Conservation (phyloP, 2,113 vertebrate genomes). For the Noctilio leporinus region DNA sequence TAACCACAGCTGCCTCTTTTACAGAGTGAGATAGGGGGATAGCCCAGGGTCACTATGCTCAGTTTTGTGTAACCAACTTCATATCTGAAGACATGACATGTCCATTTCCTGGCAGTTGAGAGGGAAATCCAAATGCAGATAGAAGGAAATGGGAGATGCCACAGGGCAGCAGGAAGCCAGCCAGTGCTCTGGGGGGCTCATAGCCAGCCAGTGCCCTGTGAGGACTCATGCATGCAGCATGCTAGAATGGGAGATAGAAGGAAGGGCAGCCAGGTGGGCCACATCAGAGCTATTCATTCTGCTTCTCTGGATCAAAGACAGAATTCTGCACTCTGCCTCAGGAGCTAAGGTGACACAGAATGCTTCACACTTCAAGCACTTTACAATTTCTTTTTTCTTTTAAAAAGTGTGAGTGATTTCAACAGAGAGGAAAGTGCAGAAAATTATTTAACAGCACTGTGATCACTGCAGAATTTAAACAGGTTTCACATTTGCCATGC, state of each 20-base stretch:
- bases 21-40: accelerated
- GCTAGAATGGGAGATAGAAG: neutral
- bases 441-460: neutral
- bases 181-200: neutral
- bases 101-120: neutral
- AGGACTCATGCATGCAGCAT: neutral
- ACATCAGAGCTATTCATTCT: neutral
- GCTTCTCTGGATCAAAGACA: neutral
- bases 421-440: neutral
- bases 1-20: neutral
- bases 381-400: neutral
- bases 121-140: neutral
- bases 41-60: neutral
- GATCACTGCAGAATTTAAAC: neutral
- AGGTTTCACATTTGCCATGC: neutral
- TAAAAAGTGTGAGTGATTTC: neutral
- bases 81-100: neutral
- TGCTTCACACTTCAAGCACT: neutral
- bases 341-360: neutral
- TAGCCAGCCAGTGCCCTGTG: neutral
- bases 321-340: neutral
- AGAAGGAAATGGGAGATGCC: neutral
- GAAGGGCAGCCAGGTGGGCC: too few relatives aligned
- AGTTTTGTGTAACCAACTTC: neutral
- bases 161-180: neutral